Base-by-base conservation (phyloP, 1,140 invertebrate species). In the Drosophila watanabei region DNA sequence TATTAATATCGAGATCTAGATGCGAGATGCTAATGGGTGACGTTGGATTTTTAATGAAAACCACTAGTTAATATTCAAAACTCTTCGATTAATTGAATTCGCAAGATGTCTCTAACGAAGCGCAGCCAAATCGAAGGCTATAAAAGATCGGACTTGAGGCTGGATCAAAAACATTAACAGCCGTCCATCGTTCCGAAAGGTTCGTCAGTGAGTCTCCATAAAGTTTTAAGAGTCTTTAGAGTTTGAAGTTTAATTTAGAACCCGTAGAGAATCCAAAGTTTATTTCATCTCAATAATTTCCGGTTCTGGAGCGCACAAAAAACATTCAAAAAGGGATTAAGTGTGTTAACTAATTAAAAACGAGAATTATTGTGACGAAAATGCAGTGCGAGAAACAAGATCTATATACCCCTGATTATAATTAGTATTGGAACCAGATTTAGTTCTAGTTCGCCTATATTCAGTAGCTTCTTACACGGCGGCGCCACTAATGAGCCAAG, bases 401-500 rank as follows among this genome's bases (percentile, higher is more conserved):
- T 62, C 41, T 45, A 65, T 61, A n/a, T 24, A n/a, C 62, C 18
- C 24, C 7, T 6, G 48, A 20, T 24, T 28, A 28, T 45, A 56
- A 35, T 28, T 30, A 32, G 18, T n/a, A 41, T 58, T 37, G 9
- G 58, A 60, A 43, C 35, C 16, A 41, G 71, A 52, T 61, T 61
- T n/a, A 32, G 24, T 71, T 68, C 32, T 35, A 48, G 32, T 35
- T 51, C 65, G 39, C 20, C 37, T 30, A 45, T 63, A 39, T 69
- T 56, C 57, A 37, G 64, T 24, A 28, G 20, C 49, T 37, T 71
- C 68, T 71, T 71, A 46, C 68, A 69, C 6, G 45, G 24, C 63
- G 24, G 24, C 24, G 68, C 68, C 63, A 66, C 68, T 73, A 73
- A 73, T 72, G 52, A 73, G 58, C 43, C 43, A 33, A 59, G 66